These are phyloP conservation scores for Tethea ocularis DNA, from an alignment of 2,888 invertebrate genomes.

Conservation along the genomic window DNA sequence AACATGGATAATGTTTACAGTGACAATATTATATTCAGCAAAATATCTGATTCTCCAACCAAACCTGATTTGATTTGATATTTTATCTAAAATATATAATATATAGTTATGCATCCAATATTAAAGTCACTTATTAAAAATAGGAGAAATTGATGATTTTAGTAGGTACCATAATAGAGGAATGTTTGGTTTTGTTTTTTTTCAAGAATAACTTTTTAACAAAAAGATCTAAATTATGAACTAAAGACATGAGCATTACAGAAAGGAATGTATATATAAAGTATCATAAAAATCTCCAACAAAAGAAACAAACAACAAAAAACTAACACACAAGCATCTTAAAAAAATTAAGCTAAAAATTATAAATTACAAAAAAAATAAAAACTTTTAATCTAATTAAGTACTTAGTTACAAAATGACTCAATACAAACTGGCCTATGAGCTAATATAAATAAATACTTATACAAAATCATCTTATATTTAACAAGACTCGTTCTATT, in stretches of 20 bases:
- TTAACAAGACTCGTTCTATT: constrained; percentile 61
- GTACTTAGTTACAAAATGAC: constrained; percentile 61
- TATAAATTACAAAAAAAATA: constrained; percentile 49
- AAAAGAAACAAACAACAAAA: constrained; percentile 71
- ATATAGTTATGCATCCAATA: too few species aligned
- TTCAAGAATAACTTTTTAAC: constrained; percentile 10
- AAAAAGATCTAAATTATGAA: constrained; percentile 17
- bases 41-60: too few species aligned
- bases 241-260: constrained; percentile 49
- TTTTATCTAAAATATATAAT: too few species aligned
- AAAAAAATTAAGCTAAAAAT: constrained; percentile 43
- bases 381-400: constrained; percentile 28
- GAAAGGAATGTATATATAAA: constrained; percentile 64
- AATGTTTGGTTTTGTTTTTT: constrained; percentile 2
- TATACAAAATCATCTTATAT: constrained; percentile 50
- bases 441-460: constrained; percentile 76
- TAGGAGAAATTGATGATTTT: not conserved
- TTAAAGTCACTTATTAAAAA: too few species aligned
- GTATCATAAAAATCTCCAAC: constrained; percentile 66
- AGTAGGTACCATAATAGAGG: not conserved
- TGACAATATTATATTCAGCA: not conserved
- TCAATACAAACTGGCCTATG: constrained; percentile 77
- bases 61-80: too few species aligned
- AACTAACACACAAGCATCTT: constrained; percentile 58
- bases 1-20: not conserved